A percentile compares a stretch with the other conserved stretches of the same genome.
Conservation (phyloP, 2,888 invertebrate species). For the Gisinianus flammeolus region DNA sequence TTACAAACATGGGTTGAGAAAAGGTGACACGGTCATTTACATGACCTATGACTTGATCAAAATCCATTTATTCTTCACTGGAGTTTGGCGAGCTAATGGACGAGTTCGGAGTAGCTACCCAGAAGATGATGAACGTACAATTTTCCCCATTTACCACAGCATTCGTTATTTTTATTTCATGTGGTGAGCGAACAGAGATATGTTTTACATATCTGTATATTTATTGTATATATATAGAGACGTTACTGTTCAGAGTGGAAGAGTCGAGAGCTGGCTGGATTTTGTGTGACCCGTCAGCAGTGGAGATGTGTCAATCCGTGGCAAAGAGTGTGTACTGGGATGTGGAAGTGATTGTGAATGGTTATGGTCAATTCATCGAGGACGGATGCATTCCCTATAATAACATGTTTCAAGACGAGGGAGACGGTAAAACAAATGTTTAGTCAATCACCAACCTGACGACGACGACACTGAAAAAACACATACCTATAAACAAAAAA, state of each 20-base stretch:
- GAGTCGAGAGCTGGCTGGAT: slow-evolving; percentile 55
- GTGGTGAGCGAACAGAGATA: not conserved
- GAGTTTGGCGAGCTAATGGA: slow-evolving; percentile 57
- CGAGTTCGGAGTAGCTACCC: slow-evolving; percentile 50
- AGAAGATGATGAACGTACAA: slow-evolving; percentile 53
- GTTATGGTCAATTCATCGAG: slow-evolving; percentile 43
- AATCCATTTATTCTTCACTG: slow-evolving; percentile 46
- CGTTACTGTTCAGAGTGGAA: slow-evolving; percentile 43
- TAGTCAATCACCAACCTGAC: too few species aligned
- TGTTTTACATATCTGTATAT: not conserved
- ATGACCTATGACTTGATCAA: slow-evolving; percentile 54
- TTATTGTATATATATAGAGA: slow-evolving; percentile 45
- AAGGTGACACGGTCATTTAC: slow-evolving; percentile 53
- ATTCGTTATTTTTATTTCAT: not conserved
- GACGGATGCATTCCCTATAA: slow-evolving; percentile 52
- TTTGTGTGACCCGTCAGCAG: slow-evolving; percentile 51
- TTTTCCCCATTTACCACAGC: too few species aligned
- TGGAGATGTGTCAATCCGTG: slow-evolving; percentile 47
- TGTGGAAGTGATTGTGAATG: slow-evolving; percentile 53
- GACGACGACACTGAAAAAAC: too few species aligned
- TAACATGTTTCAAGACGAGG: slow-evolving; percentile 54
- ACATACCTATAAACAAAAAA: too few species aligned
- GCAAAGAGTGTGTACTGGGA: slow-evolving; percentile 55
- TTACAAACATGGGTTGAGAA: slow-evolving; percentile 51
- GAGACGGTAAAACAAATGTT: slow-evolving; percentile 42